Conservation (phyloP, 1,140 invertebrate species). For the Paraescarpia echinospica region DNA sequence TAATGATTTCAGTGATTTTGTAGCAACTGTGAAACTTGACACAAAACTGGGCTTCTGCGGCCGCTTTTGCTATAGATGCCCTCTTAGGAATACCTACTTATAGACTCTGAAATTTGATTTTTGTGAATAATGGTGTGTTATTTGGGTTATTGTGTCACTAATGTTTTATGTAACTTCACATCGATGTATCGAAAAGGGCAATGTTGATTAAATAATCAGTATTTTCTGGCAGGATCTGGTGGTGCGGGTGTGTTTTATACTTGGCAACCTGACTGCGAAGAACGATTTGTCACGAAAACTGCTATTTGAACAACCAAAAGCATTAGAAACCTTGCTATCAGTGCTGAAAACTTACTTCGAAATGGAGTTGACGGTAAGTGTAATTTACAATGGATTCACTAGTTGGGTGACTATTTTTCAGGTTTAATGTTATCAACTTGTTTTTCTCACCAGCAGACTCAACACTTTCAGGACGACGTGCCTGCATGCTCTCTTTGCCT, state of each 20-base stretch:
- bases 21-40: no score
- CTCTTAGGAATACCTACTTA: no score
- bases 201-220: neutral
- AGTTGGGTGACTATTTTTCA: neutral
- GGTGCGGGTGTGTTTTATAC: slow-evolving; percentile 73
- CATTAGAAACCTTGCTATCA: slow-evolving; percentile 63
- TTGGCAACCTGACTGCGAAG: slow-evolving; percentile 77
- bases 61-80: no score
- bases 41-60: no score
- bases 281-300: slow-evolving; percentile 67
- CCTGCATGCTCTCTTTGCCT: no score
- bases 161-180: neutral
- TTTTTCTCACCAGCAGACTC: neutral
- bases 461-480: neutral
- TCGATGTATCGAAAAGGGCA: neutral
- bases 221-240: slow-evolving; percentile 62
- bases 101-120: neutral
- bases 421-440: neutral
- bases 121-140: neutral
- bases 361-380: slow-evolving; percentile 48
- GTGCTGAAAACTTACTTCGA: slow-evolving; percentile 67
- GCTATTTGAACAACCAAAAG: slow-evolving; percentile 64
- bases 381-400: neutral
- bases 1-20: no score
- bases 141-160: neutral